phyloP scores from a whole-genome alignment of 2,113 vertebrate species.

The Tetraodon nigroviridis region DNA sequence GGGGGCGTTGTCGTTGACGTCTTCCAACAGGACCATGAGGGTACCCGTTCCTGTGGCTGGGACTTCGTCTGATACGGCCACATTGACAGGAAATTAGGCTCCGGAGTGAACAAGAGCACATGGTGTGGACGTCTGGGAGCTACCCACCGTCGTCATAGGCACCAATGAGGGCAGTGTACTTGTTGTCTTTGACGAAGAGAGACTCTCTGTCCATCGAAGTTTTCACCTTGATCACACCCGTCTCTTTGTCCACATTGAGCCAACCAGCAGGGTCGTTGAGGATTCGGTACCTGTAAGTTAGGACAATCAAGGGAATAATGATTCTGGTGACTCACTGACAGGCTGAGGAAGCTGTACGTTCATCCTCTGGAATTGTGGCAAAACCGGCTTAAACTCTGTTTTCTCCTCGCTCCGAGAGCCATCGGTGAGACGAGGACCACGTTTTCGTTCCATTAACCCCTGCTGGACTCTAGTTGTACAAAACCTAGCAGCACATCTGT shows the following conservation, averaged over 20 bases:
- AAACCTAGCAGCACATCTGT: too few species aligned
- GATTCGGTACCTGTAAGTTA: conserved; percentile 76
- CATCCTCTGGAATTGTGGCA: too few species aligned
- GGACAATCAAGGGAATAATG: neutral
- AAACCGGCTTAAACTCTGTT: too few species aligned
- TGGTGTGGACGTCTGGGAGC: too few species aligned
- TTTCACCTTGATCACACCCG: too few species aligned
- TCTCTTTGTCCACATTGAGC: conserved; percentile 66
- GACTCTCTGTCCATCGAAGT: conserved; percentile 86
- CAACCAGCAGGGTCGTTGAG: conserved; percentile 76
- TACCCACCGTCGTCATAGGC: conserved; percentile 66
- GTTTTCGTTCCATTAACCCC: too few species aligned
- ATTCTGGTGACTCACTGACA: too few species aligned
- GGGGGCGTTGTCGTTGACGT: conserved; percentile 71
- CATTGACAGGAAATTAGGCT: neutral
- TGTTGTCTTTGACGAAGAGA: conserved; percentile 62
- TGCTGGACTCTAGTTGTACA: too few species aligned
- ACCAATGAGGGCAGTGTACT: conserved; percentile 78
- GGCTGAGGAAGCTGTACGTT: too few species aligned
- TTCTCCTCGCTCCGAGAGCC: too few species aligned
- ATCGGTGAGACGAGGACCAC: too few species aligned
- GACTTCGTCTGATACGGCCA: conserved; percentile 37
- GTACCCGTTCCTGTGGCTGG: conserved; percentile 72
- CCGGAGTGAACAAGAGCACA: too few species aligned
- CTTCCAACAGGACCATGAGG: conserved; percentile 56